Conservation (phyloP, 2,113 vertebrate genomes). For the Tinamus guttatus region DNA sequence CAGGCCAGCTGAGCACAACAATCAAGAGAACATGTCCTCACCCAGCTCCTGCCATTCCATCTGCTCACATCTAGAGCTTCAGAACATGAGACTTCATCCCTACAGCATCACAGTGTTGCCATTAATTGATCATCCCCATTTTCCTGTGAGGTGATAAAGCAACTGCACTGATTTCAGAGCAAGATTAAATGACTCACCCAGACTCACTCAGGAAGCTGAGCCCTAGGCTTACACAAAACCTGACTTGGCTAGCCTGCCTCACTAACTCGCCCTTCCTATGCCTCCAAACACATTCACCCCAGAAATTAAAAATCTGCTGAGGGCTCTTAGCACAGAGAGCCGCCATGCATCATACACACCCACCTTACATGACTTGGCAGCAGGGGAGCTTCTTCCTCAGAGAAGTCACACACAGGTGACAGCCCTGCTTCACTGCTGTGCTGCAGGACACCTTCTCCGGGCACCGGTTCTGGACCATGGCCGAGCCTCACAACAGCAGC, state of each 20-base stretch:
- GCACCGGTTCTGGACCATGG: constrained; percentile 67
- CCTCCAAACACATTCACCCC: not conserved
- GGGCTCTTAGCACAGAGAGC: not conserved
- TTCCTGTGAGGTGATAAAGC: not conserved
- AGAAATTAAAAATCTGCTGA: fast-evolving
- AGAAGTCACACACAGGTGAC: constrained; percentile 53
- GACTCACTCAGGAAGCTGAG: not conserved
- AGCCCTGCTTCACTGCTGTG: constrained; percentile 50
- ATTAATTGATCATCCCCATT: not conserved
- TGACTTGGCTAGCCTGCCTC: too few relatives aligned
- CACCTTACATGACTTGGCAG: constrained; percentile 71
- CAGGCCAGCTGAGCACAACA: fast-evolving
- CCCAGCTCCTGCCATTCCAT: not conserved
- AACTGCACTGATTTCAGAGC: not conserved
- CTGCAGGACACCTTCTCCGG: constrained; percentile 27
- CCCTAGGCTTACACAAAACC: not conserved
- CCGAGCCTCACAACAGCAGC: not conserved
- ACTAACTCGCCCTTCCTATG: not conserved
- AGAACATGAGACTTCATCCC: too few relatives aligned
- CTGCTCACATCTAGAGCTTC: fast-evolving
- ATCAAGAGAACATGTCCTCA: not conserved
- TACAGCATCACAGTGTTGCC: not conserved
- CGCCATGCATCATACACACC: not conserved
- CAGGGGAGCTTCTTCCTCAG: constrained; percentile 77
- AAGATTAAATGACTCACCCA: not conserved